These are phyloP conservation scores for Drosophila mettleri DNA, from an alignment of 2,888 invertebrate genomes.

Conservation along the genomic window DNA sequence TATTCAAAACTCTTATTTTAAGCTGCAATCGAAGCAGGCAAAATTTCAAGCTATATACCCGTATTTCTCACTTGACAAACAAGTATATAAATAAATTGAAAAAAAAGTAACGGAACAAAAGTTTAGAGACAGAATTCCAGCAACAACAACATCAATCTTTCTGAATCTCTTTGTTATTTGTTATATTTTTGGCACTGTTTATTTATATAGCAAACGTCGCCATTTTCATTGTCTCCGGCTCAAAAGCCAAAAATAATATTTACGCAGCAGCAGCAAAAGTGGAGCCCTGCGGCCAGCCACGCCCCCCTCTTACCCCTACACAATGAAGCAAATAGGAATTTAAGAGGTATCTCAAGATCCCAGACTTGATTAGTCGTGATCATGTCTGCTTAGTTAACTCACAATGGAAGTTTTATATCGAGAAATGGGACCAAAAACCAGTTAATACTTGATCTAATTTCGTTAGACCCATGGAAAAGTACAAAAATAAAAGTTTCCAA, in stretches of 20 bases:
- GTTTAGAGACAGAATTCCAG: constrained; percentile 26
- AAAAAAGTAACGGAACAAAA: constrained; percentile 41
- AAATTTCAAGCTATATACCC: background rate
- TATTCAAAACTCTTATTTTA: no score
- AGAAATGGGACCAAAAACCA: constrained; percentile 18
- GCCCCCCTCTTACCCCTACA: background rate
- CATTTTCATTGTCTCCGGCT: constrained; percentile 53
- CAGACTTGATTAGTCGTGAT: constrained; percentile 27
- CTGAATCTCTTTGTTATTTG: constrained; percentile 58
- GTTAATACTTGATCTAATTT: constrained; percentile 51
- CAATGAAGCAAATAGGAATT: constrained; percentile 65
- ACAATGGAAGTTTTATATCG: constrained; percentile 51
- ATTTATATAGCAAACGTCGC: constrained; percentile 67
- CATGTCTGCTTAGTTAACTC: constrained; percentile 1
- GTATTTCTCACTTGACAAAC: no score
- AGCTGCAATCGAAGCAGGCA: no score
- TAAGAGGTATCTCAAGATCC: constrained; percentile 31
- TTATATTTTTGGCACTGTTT: constrained; percentile 77
- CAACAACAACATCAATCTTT: constrained; percentile 65
- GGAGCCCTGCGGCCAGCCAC: constrained; percentile 49
- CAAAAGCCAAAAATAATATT: constrained; percentile 72
- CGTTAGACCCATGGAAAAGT: constrained; percentile 58
- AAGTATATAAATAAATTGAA: background rate
- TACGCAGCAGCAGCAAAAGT: constrained; percentile 23
- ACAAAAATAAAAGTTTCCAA: constrained; percentile 25